phyloP scores from a whole-genome alignment of 2,113 vertebrate genomes.

The Megaleporinus macrocephalus region DNA sequence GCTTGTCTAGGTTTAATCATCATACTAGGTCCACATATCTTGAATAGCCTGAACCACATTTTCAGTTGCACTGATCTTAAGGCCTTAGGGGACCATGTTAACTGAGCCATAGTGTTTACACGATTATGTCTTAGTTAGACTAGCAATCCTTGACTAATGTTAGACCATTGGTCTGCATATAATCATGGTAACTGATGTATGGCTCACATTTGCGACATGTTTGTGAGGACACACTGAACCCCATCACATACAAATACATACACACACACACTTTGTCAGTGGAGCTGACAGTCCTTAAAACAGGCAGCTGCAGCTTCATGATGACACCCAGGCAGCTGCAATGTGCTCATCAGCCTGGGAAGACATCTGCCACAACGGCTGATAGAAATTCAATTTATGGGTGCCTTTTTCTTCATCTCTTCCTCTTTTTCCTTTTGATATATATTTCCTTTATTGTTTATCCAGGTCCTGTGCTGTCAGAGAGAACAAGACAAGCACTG shows the following conservation, averaged over 20 bases:
- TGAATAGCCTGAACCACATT: too few species aligned
- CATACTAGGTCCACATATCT: too few species aligned
- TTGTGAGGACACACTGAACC: background rate
- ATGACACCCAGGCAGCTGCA: conserved; percentile 67
- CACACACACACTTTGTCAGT: conserved; percentile 22
- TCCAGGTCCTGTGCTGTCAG: conserved; percentile 64
- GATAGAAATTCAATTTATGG: conserved; percentile 63
- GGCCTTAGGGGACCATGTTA: too few species aligned
- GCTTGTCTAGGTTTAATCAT: too few species aligned
- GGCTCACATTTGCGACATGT: conserved; percentile 14
- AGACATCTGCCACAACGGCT: conserved; percentile 61
- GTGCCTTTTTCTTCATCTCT: conserved; percentile 34
- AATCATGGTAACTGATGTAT: background rate
- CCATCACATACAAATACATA: background rate
- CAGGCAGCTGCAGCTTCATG: conserved; percentile 51
- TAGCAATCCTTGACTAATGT: background rate
- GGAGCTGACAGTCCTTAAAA: conserved; percentile 59
- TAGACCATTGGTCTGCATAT: background rate
- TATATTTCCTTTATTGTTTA: conserved; percentile 68
- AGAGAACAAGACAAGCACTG: conserved; percentile 67
- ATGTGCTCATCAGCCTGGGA: conserved; percentile 60
- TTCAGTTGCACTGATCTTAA: too few species aligned
- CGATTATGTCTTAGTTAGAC: too few species aligned
- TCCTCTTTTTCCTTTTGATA: conserved; percentile 47
- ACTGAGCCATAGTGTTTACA: too few species aligned